Evolutionary conservation across 2,797 vertebrate species (phyloP).

Genomic region (Pipistrellus nathusii): DNA sequence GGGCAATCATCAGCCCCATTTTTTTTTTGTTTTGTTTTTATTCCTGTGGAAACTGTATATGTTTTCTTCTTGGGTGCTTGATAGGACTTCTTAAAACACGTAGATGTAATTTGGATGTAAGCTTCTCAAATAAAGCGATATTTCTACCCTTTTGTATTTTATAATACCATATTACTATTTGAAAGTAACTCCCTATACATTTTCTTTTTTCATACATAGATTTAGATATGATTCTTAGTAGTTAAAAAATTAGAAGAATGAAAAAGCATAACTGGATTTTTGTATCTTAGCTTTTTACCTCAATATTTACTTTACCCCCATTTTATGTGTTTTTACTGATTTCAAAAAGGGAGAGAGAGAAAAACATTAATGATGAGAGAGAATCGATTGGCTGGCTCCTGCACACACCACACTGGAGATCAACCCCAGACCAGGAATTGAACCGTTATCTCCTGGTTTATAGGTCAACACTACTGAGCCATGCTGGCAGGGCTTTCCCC

Average conservation of each 20-base stretch:
- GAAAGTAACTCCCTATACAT: constrained; percentile 6
- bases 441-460: too few relatives aligned
- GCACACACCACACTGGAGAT: too few relatives aligned
- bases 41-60: constrained; percentile 67
- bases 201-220: constrained; percentile 37
- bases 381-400: too few relatives aligned
- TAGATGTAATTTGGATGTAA: constrained; percentile 69
- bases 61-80: constrained; percentile 65
- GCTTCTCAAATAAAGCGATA: constrained; percentile 79
- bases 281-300: not conserved
- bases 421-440: too few relatives aligned
- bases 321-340: too few relatives aligned
- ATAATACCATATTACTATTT: constrained; percentile 60
- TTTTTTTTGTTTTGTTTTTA: constrained; percentile 42
- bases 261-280: constrained; percentile 53
- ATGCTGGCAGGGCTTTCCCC: too few relatives aligned
- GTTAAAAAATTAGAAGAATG: constrained; percentile 55
- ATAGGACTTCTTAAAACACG: constrained; percentile 67
- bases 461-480: too few relatives aligned
- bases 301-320: not conserved
- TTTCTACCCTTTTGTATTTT: constrained; percentile 76
- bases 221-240: constrained; percentile 57
- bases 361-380: too few relatives aligned
- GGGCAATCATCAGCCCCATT: not conserved
- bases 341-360: too few relatives aligned